Evolutionary conservation across 2,113 vertebrate species (phyloP).

Genomic region (Atherinomorus stipes): DNA sequence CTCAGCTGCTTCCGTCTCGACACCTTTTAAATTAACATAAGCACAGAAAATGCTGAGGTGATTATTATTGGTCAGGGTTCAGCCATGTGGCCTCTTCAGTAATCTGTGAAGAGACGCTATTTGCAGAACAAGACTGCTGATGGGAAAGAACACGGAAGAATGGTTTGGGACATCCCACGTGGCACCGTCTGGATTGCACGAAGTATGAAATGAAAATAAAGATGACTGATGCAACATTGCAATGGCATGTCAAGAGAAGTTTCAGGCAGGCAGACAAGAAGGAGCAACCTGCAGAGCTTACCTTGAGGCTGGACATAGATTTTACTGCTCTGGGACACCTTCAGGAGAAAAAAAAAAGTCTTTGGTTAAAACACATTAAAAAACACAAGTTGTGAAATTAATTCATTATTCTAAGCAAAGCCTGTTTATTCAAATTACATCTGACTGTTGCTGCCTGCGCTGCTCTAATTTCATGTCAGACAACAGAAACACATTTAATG

Average conservation of each 20-base stretch:
- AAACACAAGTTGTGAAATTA: conserved; percentile 11
- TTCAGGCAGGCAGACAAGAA: conserved; percentile 19
- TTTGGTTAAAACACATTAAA: conserved; percentile 33
- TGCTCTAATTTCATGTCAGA: conserved; percentile 16
- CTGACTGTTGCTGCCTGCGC: conserved; percentile 5
- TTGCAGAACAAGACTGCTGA: conserved; percentile 56
- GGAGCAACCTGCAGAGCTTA: conserved; percentile 74
- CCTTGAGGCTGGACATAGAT: conserved; percentile 93
- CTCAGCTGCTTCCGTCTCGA: conserved; percentile 80
- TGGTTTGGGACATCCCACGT: conserved; percentile 51
- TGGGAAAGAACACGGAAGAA: conserved; percentile 59
- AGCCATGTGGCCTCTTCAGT: conserved; percentile 46
- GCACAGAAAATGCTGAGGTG: neutral
- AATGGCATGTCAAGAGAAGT: conserved; percentile 45
- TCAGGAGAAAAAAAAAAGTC: conserved; percentile 47
- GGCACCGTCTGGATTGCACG: conserved; percentile 31
- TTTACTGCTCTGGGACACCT: conserved; percentile 88
- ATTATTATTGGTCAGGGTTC: conserved; percentile 26
- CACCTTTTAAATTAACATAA: conserved; percentile 79
- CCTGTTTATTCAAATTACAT: conserved; percentile 27
- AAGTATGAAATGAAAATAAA: conserved; percentile 55
- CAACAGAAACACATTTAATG: conserved; percentile 17
- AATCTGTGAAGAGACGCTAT: conserved; percentile 52
- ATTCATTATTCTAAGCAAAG: neutral
- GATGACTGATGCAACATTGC: conserved; percentile 63